phyloP scores from a whole-genome alignment of 2,797 vertebrate species.

The Hydrolagus colliei region DNA sequence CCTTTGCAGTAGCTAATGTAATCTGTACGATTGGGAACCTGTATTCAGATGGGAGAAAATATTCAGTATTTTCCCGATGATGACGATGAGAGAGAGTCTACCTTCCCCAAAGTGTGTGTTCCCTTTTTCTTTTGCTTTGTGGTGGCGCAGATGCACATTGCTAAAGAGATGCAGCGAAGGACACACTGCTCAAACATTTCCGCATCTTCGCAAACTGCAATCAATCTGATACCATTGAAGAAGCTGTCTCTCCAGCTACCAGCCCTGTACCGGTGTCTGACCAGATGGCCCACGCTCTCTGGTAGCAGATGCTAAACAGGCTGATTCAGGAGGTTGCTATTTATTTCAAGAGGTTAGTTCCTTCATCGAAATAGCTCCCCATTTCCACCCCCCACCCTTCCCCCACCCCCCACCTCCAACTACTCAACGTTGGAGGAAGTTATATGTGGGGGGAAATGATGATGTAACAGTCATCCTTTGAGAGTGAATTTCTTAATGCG shows the following conservation, averaged over 20 bases:
- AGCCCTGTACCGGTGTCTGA: background rate
- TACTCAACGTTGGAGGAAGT: too few relatives aligned
- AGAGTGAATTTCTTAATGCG: too few relatives aligned
- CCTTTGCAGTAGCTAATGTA: background rate
- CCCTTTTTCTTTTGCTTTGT: background rate
- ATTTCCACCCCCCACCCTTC: too few relatives aligned
- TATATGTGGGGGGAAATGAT: too few relatives aligned
- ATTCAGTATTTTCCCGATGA: background rate
- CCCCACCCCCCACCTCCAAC: background rate
- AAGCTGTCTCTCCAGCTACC: constrained; percentile 11
- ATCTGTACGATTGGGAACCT: background rate
- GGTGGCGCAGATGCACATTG: too few relatives aligned
- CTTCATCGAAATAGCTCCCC: background rate
- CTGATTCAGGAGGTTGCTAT: background rate
- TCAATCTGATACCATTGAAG: constrained; percentile 9
- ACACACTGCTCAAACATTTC: background rate
- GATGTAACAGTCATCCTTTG: too few relatives aligned
- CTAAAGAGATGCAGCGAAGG: background rate
- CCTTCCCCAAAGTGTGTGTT: background rate
- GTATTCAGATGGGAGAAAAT: background rate
- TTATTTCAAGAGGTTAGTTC: constrained; percentile 4
- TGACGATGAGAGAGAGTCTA: too few relatives aligned
- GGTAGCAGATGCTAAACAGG: constrained; percentile 17
- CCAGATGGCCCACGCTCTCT: constrained; percentile 17
- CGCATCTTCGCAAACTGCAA: constrained; percentile 11